phyloP scores from a whole-genome alignment of 2,113 vertebrate species.

The Tonatia bakeri region DNA sequence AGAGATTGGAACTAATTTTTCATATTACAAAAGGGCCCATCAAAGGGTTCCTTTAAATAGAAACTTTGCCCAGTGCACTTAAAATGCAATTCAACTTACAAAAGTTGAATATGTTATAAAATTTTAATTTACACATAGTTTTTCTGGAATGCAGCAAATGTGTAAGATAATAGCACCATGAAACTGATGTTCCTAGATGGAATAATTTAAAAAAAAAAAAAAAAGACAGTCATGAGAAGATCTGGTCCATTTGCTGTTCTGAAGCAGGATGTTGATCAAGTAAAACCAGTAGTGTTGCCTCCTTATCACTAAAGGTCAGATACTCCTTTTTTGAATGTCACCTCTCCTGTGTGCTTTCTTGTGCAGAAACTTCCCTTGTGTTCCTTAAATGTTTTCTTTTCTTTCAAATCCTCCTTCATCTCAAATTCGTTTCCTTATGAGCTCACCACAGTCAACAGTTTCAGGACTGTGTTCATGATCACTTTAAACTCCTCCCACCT shows the following conservation, averaged over 20 bases:
- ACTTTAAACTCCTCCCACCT: not conserved
- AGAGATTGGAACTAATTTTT: slow-evolving; percentile 47
- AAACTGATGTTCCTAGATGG: not conserved
- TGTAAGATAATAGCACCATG: not conserved
- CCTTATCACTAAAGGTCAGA: not conserved
- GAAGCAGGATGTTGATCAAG: not conserved
- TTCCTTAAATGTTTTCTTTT: not conserved
- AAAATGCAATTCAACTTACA: not conserved
- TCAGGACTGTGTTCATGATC: not conserved
- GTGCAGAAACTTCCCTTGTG: not conserved
- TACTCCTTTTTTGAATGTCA: not conserved
- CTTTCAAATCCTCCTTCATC: not conserved
- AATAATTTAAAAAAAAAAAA: not conserved
- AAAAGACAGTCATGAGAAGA: not conserved
- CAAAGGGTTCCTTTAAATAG: slow-evolving; percentile 57
- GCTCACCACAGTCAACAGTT: not conserved
- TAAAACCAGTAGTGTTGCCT: not conserved
- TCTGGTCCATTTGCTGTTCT: accelerated
- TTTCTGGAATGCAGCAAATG: not conserved
- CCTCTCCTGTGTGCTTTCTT: not conserved
- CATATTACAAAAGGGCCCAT: slow-evolving; percentile 1
- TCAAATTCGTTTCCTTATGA: not conserved
- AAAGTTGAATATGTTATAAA: slow-evolving; percentile 31
- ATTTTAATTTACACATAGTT: slow-evolving; percentile 12
- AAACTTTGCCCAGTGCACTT: slow-evolving; percentile 27